phyloP scores from a whole-genome alignment of 2,113 vertebrate species.

The Ia io region DNA sequence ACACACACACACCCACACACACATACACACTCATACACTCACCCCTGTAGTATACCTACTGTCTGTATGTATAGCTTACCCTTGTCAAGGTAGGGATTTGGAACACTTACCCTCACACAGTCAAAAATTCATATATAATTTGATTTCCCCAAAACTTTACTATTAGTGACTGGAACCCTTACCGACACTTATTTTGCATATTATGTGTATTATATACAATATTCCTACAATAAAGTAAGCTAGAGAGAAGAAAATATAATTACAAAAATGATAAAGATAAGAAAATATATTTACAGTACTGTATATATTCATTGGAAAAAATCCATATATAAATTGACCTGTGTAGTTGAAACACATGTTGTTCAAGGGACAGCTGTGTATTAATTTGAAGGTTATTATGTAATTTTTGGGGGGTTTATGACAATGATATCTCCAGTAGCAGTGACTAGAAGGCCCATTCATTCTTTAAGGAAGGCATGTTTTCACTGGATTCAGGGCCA shows the following conservation, averaged over 20 bases:
- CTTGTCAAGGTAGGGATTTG: not conserved
- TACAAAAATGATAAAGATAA: not conserved
- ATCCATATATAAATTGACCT: not conserved
- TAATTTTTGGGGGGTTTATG: not conserved
- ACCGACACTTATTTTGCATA: not conserved
- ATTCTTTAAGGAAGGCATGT: not conserved
- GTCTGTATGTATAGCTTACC: not conserved
- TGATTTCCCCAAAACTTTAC: not conserved
- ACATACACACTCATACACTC: not conserved
- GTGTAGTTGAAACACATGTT: not conserved
- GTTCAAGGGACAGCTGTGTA: not conserved
- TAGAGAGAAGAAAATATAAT: not conserved
- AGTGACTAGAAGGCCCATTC: not conserved
- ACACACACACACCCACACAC: not conserved
- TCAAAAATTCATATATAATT: not conserved
- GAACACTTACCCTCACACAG: too few species aligned
- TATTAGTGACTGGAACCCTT: not conserved
- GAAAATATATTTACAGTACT: not conserved
- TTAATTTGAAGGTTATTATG: not conserved
- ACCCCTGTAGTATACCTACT: not conserved
- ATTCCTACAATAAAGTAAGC: not conserved
- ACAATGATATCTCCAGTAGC: not conserved
- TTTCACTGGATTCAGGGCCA: not conserved
- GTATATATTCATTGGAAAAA: not conserved
- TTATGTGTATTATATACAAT: not conserved